Evolutionary conservation across 2,113 vertebrate species (phyloP).

Genomic region (Pseudonaja textilis): DNA sequence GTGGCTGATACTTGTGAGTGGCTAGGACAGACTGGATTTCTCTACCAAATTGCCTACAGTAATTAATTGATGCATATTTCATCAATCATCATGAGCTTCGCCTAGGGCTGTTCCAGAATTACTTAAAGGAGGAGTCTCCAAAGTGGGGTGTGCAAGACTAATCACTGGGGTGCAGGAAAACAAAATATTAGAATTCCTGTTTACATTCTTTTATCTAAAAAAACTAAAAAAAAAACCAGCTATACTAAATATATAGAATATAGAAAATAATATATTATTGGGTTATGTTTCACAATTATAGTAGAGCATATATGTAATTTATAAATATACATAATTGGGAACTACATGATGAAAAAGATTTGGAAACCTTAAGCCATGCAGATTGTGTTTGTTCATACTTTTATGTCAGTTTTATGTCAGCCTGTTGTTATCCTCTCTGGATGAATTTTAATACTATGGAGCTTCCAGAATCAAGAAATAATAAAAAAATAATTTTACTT

Average conservation of each 20-base stretch:
- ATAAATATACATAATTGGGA: background rate
- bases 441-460: background rate
- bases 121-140: background rate
- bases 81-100: background rate
- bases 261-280: background rate
- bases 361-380: background rate
- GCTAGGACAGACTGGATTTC: background rate
- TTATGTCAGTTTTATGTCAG: too few relatives aligned
- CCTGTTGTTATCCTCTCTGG: background rate
- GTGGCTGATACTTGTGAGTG: background rate
- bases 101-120: background rate
- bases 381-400: background rate
- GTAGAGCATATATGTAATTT: background rate
- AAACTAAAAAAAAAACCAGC: background rate
- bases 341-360: background rate
- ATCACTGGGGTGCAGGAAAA: background rate
- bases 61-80: background rate
- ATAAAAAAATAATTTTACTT: background rate
- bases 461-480: background rate
- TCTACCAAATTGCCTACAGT: background rate
- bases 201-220: background rate
- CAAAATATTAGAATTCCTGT: background rate
- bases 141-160: background rate
- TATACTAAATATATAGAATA: background rate
- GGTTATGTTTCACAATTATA: background rate